Evolutionary conservation across 1,140 invertebrate genomes (phyloP).

Genomic region (Cardiocondyla obscurior): DNA sequence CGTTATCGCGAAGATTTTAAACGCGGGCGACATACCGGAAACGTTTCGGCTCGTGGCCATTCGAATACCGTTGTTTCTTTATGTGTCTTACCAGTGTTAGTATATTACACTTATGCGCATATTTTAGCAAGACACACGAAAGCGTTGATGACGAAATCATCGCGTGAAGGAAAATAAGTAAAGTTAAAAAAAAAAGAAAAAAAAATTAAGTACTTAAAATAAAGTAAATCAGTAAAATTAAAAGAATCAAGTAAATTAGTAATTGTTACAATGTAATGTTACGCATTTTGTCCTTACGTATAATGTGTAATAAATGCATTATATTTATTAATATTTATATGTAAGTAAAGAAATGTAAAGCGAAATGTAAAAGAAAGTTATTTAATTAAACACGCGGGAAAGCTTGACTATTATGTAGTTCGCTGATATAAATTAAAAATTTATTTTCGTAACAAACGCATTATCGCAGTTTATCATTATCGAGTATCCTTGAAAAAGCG

Average conservation of each 20-base stretch:
- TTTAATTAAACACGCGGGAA: neutral
- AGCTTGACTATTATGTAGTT: neutral
- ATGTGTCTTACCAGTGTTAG: neutral
- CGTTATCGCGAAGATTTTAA: constrained; percentile 64
- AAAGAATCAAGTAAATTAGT: no score
- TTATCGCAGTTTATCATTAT: neutral
- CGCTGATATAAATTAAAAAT: neutral
- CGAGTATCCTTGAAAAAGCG: neutral
- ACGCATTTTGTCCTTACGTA: neutral
- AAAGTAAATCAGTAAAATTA: no score
- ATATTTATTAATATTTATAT: neutral
- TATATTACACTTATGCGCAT: neutral
- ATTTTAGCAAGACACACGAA: constrained; percentile 11
- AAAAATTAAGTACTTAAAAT: no score
- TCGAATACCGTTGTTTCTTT: constrained; percentile 78
- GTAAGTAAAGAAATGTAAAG: neutral
- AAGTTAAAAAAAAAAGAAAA: no score
- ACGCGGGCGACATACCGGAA: constrained; percentile 75
- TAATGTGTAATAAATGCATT: neutral
- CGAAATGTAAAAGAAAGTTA: neutral
- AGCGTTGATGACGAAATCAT: constrained; percentile 32
- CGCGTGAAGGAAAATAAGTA: neutral
- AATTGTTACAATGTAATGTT: neutral
- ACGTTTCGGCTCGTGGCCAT: constrained; percentile 79
- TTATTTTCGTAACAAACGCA: neutral